Evolutionary conservation across 2,888 invertebrate species (phyloP), one percentile per base, ranked within the genome.

Genomic region (Stegana nigrithorax): DNA sequence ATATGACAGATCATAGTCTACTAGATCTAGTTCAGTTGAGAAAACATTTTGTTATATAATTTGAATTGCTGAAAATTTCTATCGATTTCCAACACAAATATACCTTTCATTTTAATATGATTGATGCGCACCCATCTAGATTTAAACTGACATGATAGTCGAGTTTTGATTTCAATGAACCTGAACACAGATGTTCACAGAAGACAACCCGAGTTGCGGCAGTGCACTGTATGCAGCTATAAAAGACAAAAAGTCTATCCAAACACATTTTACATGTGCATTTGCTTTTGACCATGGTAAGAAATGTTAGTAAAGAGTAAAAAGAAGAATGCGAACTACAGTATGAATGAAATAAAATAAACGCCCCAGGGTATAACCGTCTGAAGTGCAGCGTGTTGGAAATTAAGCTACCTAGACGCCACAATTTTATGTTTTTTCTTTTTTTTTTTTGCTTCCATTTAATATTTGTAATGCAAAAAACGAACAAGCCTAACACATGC

Each of bases 221-320:
- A n/a, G n/a, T n/a, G n/a, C n/a, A n/a, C n/a, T n/a, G n/a, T n/a
- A n/a, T n/a, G n/a, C n/a, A n/a, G n/a, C n/a, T n/a, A n/a, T n/a
- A n/a, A n/a, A n/a, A 39, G 14, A 51, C 14, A 26, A 51, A 51
- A 51, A 51, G 51, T 51, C 51, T 51, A 51, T 26, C 51, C 51
- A 51, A 51, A 51, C 51, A 26, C 6, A 51, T 51, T 50, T 51
- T 51, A 51, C 27, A 27, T 27, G 51, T 51, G 26, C 51, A 51
- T 51, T 51, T 51, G 27, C 27, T 29, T 51, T 51, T 51, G 51
- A 51, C 51, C 51, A 51, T 51, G 51, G 27, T 17, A 51, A 26
- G 44, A 12, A 14, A 17, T 17, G 17, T 17, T n/a, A 17, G 8
- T 14, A 17, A 23, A 27, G 51, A 5, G 21, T 0, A 23, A 17